These are phyloP conservation scores for Lichenostomus cassidix DNA, from an alignment of 2,113 vertebrate genomes.

Conservation along the genomic window DNA sequence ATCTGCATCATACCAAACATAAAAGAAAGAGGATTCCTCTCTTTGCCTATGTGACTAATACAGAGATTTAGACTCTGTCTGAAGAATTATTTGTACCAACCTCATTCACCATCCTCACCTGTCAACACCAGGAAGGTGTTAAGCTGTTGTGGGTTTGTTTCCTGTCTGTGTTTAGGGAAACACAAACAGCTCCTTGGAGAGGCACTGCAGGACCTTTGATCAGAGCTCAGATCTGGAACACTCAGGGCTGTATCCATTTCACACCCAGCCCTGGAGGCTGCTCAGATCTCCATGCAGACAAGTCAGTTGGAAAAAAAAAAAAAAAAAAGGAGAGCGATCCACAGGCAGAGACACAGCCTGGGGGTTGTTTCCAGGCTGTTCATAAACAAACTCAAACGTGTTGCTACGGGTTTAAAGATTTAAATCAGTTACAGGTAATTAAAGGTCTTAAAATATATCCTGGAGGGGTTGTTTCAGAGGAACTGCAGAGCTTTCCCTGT, in stretches of 20 bases:
- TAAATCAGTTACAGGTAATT: background rate
- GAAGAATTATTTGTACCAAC: background rate
- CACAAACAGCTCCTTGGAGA: background rate
- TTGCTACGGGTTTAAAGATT: background rate
- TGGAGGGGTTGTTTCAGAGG: background rate
- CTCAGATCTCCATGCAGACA: background rate
- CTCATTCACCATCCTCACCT: fast-evolving
- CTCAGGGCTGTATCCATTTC: background rate
- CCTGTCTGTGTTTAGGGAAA: background rate
- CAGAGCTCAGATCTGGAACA: background rate
- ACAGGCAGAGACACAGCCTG: background rate
- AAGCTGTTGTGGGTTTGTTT: background rate
- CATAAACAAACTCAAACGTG: background rate
- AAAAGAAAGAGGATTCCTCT: background rate
- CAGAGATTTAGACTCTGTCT: fast-evolving
- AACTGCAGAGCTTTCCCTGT: background rate
- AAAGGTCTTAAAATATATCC: background rate
- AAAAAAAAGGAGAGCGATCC: background rate
- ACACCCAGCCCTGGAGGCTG: background rate
- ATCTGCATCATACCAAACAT: background rate
- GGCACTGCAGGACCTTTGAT: background rate
- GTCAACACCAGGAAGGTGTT: background rate
- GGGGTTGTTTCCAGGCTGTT: background rate
- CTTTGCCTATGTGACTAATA: fast-evolving
- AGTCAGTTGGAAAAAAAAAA: background rate